Evolutionary conservation across 2,888 invertebrate genomes (phyloP).

Genomic region (Dryocosmus kuriphilus): DNA sequence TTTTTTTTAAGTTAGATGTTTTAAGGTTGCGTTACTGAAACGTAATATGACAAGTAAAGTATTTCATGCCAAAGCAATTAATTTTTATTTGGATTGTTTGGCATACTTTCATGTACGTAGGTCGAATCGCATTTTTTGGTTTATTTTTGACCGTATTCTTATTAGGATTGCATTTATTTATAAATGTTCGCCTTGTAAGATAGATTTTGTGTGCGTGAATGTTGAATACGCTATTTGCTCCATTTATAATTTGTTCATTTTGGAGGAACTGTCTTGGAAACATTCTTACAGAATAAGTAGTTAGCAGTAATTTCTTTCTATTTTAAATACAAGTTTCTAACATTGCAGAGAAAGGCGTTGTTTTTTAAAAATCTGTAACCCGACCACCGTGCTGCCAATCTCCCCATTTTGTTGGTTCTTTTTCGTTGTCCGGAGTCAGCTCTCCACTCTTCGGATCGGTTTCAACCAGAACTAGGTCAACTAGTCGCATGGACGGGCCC

Average conservation of each 20-base stretch:
- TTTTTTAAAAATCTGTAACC: conserved; percentile 69
- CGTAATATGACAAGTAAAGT: background rate
- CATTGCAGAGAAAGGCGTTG: conserved; percentile 45
- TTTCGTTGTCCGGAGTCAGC: conserved; percentile 63
- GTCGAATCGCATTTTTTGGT: background rate
- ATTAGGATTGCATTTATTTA: background rate
- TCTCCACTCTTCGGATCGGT: conserved; percentile 67
- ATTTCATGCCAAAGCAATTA: background rate
- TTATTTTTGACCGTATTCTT: background rate
- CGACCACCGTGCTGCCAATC: conserved; percentile 72
- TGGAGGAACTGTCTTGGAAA: background rate
- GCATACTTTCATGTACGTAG: background rate
- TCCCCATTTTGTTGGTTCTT: conserved; percentile 72
- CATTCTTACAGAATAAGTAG: conserved; percentile 13
- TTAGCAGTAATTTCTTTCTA: conserved; percentile 42
- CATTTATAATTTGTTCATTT: conserved; percentile 45
- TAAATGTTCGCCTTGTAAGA: background rate
- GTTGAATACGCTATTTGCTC: background rate
- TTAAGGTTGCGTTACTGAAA: background rate
- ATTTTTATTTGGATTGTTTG: background rate
- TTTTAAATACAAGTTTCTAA: conserved; percentile 53
- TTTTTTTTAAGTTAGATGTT: background rate
- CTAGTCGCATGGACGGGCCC: conserved; percentile 58
- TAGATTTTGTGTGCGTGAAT: background rate
- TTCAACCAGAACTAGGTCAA: conserved; percentile 66